Percentiles rank a stretch among this genome's conserved stretches.
Evolutionary conservation across 2,113 vertebrate species (phyloP).

Genomic region (Halichoerus grypus): DNA sequence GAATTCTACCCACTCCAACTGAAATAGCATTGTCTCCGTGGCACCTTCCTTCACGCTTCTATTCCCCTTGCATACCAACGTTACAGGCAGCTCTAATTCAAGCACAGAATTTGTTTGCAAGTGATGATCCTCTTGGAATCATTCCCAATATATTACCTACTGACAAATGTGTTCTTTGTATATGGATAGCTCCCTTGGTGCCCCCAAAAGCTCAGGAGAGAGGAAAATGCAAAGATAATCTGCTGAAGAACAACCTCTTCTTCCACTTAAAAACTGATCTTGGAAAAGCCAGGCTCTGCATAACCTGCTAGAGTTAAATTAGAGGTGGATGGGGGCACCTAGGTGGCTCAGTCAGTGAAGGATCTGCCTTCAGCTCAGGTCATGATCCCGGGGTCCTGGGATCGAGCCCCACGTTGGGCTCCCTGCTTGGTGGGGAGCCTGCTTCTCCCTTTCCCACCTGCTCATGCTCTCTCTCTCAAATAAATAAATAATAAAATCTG

Average conservation of each 20-base stretch:
- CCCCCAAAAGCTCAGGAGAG: constrained; percentile 56
- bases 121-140: constrained; percentile 59
- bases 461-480: background rate
- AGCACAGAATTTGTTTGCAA: constrained; percentile 57
- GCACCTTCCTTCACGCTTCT: background rate
- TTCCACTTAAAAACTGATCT: constrained; percentile 74
- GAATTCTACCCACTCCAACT: constrained; percentile 3
- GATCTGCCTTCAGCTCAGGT: no score
- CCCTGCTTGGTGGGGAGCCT: background rate
- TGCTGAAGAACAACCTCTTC: constrained; percentile 67
- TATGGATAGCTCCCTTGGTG: background rate
- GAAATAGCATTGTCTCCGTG: constrained; percentile 8
- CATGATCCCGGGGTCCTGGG: no score
- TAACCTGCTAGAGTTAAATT: constrained; percentile 72
- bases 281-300: background rate
- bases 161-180: constrained; percentile 47
- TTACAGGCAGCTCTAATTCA: constrained; percentile 47
- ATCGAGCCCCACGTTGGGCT: no score
- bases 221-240: constrained; percentile 66
- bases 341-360: background rate
- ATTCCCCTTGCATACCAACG: constrained; percentile 4
- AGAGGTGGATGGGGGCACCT: background rate
- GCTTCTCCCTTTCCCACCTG: background rate
- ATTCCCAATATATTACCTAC: constrained; percentile 14
- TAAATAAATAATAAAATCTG: background rate